Percentiles rank a stretch among this genome's conserved stretches.
Conservation (phyloP, 2,797 vertebrate species). For the Dallia pectoralis region DNA sequence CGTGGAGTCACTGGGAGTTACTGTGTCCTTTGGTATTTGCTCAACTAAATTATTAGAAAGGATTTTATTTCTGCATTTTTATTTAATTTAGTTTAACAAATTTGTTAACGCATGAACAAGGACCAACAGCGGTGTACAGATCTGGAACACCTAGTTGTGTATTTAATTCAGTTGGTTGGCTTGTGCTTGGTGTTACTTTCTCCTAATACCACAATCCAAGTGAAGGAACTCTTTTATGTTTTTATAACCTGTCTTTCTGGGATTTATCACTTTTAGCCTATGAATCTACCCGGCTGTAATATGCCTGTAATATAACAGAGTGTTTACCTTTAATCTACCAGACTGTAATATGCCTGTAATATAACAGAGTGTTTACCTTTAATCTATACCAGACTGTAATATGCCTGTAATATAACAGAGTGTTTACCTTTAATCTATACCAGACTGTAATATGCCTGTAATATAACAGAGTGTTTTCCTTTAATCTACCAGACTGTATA, state of each 20-base stretch:
- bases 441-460: no score
- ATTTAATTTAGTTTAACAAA: not conserved
- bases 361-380: no score
- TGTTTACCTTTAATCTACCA: no score
- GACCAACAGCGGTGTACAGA: not conserved
- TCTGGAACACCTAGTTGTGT: not conserved
- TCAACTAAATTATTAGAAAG: not conserved
- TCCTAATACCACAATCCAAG: not conserved
- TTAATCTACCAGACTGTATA: no score
- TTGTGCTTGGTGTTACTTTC: not conserved
- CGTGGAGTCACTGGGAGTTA: constrained; percentile 31
- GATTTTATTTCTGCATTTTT: not conserved
- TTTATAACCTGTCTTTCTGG: not conserved
- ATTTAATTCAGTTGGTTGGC: not conserved
- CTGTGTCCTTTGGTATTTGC: constrained; percentile 21
- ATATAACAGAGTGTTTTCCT: no score
- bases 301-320: no score
- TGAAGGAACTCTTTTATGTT: not conserved
- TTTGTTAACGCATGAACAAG: not conserved
- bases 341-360: no score
- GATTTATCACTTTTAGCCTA: not conserved
- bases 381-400: no score
- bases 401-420: no score
- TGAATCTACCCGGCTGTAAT: not conserved
- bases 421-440: no score